Evolutionary conservation across 1,140 invertebrate genomes (phyloP).

Genomic region (Procambarus clarkii): DNA sequence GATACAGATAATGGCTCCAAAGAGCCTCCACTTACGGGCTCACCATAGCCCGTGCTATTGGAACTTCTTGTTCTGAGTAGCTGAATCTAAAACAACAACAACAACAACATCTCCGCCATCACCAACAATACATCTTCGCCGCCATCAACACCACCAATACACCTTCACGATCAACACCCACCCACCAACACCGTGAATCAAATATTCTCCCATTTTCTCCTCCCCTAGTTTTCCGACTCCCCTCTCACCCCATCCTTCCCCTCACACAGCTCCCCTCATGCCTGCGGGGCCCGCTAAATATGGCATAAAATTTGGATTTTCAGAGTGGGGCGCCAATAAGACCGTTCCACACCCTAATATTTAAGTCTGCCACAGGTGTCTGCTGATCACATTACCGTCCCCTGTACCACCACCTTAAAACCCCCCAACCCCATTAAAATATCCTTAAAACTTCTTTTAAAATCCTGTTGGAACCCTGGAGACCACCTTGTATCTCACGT

Average conservation of each 20-base stretch:
- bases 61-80: too few species aligned
- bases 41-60: too few species aligned
- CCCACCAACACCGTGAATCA: too few species aligned
- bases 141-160: too few species aligned
- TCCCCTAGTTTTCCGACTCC: background rate
- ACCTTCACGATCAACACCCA: too few species aligned
- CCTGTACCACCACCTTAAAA: background rate
- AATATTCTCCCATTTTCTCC: background rate
- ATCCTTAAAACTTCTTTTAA: background rate
- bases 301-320: constrained; percentile 6
- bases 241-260: background rate
- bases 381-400: background rate
- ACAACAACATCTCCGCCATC: too few species aligned
- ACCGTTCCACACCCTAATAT: background rate
- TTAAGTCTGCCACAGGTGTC: background rate
- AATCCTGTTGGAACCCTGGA: too few species aligned
- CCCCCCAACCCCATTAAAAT: background rate
- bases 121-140: too few species aligned
- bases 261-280: background rate
- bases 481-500: too few species aligned
- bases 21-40: too few species aligned
- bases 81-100: too few species aligned
- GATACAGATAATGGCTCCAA: too few species aligned
- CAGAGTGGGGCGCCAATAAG: background rate
- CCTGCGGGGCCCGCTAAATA: background rate